Conservation (phyloP, 1,140 invertebrate genomes). For the Meteorus sp. region DNA sequence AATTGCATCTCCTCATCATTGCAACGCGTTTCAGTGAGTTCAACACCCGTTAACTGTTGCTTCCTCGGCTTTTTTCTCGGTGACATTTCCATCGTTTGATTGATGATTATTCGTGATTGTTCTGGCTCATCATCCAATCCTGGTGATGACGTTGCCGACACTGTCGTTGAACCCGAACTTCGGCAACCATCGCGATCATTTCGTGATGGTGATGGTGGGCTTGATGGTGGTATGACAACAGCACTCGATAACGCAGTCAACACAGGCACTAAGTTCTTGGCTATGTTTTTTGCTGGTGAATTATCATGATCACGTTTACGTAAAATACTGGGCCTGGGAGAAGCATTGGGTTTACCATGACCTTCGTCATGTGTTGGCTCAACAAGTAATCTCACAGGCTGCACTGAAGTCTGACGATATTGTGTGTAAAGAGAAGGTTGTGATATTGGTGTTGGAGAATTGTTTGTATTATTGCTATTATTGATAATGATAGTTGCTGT, state of each 20-base stretch:
- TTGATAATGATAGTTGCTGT: constrained; percentile 39
- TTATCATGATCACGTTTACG: constrained; percentile 67
- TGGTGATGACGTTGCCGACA: constrained; percentile 77
- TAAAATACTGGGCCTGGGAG: constrained; percentile 70
- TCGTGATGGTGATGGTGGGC: constrained; percentile 58
- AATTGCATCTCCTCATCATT: constrained; percentile 72
- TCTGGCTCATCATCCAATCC: constrained; percentile 68
- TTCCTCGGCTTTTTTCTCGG: constrained; percentile 62
- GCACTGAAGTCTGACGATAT: constrained; percentile 47
- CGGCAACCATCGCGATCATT: constrained; percentile 57
- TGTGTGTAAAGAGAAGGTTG: constrained; percentile 43
- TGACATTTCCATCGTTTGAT: constrained; percentile 56
- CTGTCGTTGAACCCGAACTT: constrained; percentile 73
- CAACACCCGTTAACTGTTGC: constrained; percentile 52
- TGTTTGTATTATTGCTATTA: constrained; percentile 35
- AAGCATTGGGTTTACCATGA: constrained; percentile 64
- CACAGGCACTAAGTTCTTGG: constrained; percentile 64
- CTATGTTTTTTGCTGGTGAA: constrained; percentile 60
- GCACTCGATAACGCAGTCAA: constrained; percentile 57
- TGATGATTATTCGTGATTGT: constrained; percentile 49
- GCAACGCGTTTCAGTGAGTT: constrained; percentile 56
- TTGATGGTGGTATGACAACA: constrained; percentile 54
- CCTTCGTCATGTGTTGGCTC: constrained; percentile 52
- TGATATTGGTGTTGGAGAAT: constrained; percentile 31
- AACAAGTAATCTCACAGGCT: constrained; percentile 52